phyloP scores from a whole-genome alignment of 2,113 vertebrate genomes.

The Albula goreensis region DNA sequence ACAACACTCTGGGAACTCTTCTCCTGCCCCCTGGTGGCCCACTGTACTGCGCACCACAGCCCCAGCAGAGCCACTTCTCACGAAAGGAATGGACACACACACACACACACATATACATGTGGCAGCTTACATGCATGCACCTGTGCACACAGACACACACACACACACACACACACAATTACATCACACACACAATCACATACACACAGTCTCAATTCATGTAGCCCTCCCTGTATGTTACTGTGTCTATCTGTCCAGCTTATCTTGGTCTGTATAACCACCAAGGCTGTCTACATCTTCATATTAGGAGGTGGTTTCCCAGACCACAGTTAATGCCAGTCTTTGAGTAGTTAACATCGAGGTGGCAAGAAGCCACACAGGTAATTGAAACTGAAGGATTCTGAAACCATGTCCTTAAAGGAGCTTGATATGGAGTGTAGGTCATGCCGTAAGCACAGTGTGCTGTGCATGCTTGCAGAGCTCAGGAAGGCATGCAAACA shows the following conservation, averaged over 20 bases:
- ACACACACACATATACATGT: background rate
- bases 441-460: background rate
- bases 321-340: background rate
- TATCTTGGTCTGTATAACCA: background rate
- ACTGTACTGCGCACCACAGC: background rate
- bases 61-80: background rate
- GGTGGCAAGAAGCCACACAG: background rate
- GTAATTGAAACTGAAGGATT: background rate
- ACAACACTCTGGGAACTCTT: slow-evolving; percentile 53
- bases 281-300: background rate
- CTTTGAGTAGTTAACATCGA: background rate
- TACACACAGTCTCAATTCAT: background rate
- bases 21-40: slow-evolving; percentile 72
- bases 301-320: background rate
- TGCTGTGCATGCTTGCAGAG: background rate
- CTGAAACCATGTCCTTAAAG: background rate
- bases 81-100: background rate
- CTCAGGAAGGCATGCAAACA: background rate
- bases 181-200: background rate
- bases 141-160: background rate
- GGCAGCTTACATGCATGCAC: background rate
- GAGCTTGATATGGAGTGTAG: background rate
- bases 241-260: background rate
- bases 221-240: too few relatives aligned
- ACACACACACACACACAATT: background rate